Evolutionary conservation across 1,140 invertebrate species (phyloP).

Genomic region (Drosophila sp.): DNA sequence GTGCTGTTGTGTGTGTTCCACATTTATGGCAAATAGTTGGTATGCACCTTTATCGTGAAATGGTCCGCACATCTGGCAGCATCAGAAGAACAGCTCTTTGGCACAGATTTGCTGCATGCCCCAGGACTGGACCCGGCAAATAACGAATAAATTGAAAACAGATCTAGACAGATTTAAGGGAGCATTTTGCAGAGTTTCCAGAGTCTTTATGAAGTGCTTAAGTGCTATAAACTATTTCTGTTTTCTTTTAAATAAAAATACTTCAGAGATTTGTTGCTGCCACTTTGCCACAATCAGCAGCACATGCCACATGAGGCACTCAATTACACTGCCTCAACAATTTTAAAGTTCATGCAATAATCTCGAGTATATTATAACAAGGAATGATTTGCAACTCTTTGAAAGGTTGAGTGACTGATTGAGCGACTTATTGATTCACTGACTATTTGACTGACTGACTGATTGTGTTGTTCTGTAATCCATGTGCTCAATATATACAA

Average conservation of each 20-base stretch:
- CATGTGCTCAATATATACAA: slow-evolving; percentile 27
- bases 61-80: slow-evolving; percentile 7
- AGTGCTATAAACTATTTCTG: no score
- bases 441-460: slow-evolving; percentile 45
- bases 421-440: slow-evolving; percentile 40
- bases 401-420: slow-evolving; percentile 22
- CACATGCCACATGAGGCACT: slow-evolving; percentile 14
- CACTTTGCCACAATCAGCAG: neutral
- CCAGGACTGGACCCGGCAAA: neutral
- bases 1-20: no score
- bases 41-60: slow-evolving; percentile 25
- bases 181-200: neutral
- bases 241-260: no score
- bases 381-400: slow-evolving; percentile 8
- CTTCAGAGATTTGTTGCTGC: neutral
- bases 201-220: neutral
- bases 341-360: neutral
- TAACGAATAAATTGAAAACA: neutral
- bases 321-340: slow-evolving; percentile 12
- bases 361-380: neutral
- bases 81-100: slow-evolving; percentile 1
- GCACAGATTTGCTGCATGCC: neutral
- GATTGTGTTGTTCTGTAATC: slow-evolving; percentile 38
- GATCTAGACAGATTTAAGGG: neutral
- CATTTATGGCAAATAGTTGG: slow-evolving; percentile 9